These are phyloP conservation scores for Drosophila niveifrons DNA, from an alignment of 2,888 invertebrate genomes.

Conservation along the genomic window DNA sequence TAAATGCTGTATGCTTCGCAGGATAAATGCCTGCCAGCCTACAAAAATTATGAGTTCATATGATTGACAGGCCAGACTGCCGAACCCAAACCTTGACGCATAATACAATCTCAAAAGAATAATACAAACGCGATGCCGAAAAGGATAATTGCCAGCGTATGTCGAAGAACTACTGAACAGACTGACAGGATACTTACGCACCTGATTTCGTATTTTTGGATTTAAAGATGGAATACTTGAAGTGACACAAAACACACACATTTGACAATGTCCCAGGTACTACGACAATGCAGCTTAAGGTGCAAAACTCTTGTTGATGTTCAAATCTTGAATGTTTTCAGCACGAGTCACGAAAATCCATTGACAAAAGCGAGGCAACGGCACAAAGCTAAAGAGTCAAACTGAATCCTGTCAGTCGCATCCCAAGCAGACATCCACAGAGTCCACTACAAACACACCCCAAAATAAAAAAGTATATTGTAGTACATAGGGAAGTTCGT, in stretches of 20 bases:
- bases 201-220: slow-evolving; percentile 13
- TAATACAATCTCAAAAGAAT: slow-evolving; percentile 29
- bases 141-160: slow-evolving; percentile 16
- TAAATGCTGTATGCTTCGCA: slow-evolving; percentile 67
- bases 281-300: slow-evolving; percentile 35
- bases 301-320: slow-evolving; percentile 57
- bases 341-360: slow-evolving; percentile 55
- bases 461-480: slow-evolving; percentile 15
- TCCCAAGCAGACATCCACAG: slow-evolving; percentile 17
- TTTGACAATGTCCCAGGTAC: slow-evolving; percentile 37
- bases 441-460: slow-evolving; percentile 49
- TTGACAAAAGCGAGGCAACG: slow-evolving; percentile 57
- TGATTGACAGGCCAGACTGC: slow-evolving; percentile 69
- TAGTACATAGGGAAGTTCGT: slow-evolving; percentile 32
- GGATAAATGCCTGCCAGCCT: slow-evolving; percentile 54
- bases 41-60: slow-evolving; percentile 67
- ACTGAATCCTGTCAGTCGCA: slow-evolving; percentile 71
- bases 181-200: slow-evolving; percentile 20
- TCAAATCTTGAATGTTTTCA: slow-evolving; percentile 14
- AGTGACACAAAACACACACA: slow-evolving; percentile 28
- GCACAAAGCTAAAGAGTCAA: slow-evolving; percentile 80
- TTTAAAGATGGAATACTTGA: not conserved
- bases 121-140: slow-evolving; percentile 4
- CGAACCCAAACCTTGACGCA: slow-evolving; percentile 21
- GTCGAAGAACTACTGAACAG: not conserved